phyloP scores from a whole-genome alignment of 2,888 invertebrate genomes.

The Cephus pulcher region DNA sequence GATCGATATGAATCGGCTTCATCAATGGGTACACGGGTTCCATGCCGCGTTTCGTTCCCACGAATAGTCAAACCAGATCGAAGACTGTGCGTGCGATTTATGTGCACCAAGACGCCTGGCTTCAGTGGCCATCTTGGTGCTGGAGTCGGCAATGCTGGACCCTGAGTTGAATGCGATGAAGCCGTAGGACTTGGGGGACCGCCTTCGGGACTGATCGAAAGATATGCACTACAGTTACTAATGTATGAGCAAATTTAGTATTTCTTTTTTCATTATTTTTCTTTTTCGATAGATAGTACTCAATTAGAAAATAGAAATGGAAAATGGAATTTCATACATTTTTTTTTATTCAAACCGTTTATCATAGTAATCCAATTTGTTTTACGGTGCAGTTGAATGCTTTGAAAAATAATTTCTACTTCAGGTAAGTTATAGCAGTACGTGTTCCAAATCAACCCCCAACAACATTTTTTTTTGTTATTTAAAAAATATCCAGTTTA shows the following conservation, averaged over 20 bases:
- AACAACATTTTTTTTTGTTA: background rate
- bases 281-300: no score
- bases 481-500: no score
- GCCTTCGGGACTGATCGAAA: slow-evolving; percentile 67
- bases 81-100: slow-evolving; percentile 83
- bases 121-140: slow-evolving; percentile 87
- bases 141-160: slow-evolving; percentile 58
- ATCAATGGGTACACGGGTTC: slow-evolving; percentile 36
- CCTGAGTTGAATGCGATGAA: slow-evolving; percentile 53
- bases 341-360: no score
- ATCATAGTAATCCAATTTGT: no score
- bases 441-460: background rate
- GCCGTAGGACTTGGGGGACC: slow-evolving; percentile 61
- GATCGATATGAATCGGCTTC: slow-evolving; percentile 18
- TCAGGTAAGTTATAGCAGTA: background rate
- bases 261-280: no score
- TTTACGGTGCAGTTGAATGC: no score
- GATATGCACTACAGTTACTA: background rate
- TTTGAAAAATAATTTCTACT: background rate
- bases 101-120: slow-evolving; percentile 89
- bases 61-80: slow-evolving; percentile 57
- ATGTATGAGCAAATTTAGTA: no score
- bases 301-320: no score
- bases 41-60: slow-evolving; percentile 43
- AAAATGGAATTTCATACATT: no score